Evolutionary conservation across 1,140 invertebrate genomes (phyloP), one percentile per base, ranked within the genome.

Genomic region (Anthonomus grandis): DNA sequence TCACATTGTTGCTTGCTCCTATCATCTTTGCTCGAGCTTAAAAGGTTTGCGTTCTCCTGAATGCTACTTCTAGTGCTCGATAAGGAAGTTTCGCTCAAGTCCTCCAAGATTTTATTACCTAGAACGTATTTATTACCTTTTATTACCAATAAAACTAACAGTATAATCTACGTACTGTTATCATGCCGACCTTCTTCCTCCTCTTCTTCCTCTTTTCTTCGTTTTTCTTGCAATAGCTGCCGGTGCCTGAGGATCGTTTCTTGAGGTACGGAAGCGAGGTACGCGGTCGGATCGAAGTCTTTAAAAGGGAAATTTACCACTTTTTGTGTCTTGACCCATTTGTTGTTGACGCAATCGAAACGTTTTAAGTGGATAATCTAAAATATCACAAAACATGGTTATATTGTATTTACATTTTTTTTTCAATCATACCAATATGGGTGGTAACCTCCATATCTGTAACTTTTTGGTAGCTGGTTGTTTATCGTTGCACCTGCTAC

Each of bases 241-340:
- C 71, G 72, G 64, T 86, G 82, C 15, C 84, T 69, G 18, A 86
- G 68, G 46, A 88, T 83, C 3, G 86, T 88, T 69, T 87, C 83
- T 64, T 85, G 82, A 2, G 88, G 87, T 15, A 89, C 84, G 1
- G 85, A 82, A 1, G 87, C 88, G 15, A 91, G 73, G 75, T 87
- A 92, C 1, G 81, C 81, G 0, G 87, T 88, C 0, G 89, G 89
- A 72, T 93, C 89, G 70, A 94, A 93, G 66, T 90, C 78, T 54
- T 84, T 79, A 57, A 87, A 84, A 0, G 91, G 91, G 70, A 94
- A 94, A 66, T 91, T 86, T 0, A 95, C 91, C 37, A 90, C 89
- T 73, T 93, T 94, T 68, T 92, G 89, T 0, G 91, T 93, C 71
- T 95, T 95, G n/a, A 94, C 86, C 91, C 91, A 94, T 69, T 90